A percentile compares a stretch with the other conserved stretches of the same genome.
These are phyloP conservation scores for Tipula helvola DNA, from an alignment of 2,888 invertebrate species.

Conservation along the genomic window DNA sequence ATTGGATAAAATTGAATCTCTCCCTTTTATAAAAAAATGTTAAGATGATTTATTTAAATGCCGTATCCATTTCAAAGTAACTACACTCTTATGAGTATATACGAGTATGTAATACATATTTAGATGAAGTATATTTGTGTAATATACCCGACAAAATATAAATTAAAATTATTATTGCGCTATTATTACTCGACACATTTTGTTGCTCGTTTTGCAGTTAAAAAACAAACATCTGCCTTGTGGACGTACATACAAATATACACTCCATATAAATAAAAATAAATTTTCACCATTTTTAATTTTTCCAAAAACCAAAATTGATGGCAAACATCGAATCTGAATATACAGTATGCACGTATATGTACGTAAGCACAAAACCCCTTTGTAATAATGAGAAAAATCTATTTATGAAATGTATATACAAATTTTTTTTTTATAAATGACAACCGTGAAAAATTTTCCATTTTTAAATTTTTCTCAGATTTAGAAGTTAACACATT, in stretches of 20 bases:
- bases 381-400: neutral
- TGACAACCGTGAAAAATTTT: conserved; percentile 4
- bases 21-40: neutral
- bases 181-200: neutral
- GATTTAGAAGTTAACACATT: neutral
- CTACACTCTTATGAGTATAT: neutral
- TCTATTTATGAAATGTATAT: neutral
- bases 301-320: neutral
- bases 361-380: neutral
- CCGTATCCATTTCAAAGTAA: neutral
- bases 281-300: neutral
- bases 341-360: too few species aligned
- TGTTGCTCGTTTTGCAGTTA: neutral
- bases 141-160: neutral
- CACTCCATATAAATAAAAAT: neutral
- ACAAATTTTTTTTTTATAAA: neutral
- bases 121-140: neutral
- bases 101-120: neutral
- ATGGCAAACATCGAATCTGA: neutral
- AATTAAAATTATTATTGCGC: neutral
- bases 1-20: neutral
- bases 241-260: neutral
- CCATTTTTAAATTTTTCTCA: conserved; percentile 4
- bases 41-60: neutral
- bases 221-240: neutral